phyloP scores from a whole-genome alignment of 2,888 invertebrate genomes.

The Harpalus rubripes region DNA sequence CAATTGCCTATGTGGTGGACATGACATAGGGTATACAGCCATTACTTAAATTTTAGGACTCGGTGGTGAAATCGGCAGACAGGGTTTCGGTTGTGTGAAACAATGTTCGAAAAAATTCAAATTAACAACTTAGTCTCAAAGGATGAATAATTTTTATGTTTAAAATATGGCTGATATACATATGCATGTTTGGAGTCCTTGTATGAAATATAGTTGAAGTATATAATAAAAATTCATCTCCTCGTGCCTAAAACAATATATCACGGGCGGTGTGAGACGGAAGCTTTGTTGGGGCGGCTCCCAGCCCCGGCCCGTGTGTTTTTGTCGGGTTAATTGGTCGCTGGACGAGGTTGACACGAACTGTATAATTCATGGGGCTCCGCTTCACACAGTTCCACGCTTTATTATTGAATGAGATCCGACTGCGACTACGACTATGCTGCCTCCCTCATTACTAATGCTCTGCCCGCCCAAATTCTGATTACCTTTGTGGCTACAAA shows the following conservation, averaged over 20 bases:
- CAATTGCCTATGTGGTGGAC: too few relatives aligned
- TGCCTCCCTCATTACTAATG: conserved; percentile 58
- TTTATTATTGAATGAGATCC: conserved; percentile 62
- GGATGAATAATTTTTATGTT: not conserved
- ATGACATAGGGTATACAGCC: too few relatives aligned
- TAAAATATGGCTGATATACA: not conserved
- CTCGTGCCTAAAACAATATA: not conserved
- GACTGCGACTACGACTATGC: not conserved
- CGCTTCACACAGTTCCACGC: conserved; percentile 22
- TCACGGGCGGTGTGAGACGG: not conserved
- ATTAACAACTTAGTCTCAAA: too few relatives aligned
- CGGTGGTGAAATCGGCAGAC: too few relatives aligned
- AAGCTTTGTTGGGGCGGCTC: not conserved
- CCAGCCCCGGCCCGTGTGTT: conserved; percentile 69
- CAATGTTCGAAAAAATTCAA: too few relatives aligned
- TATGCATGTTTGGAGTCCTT: not conserved
- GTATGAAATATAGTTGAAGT: not conserved
- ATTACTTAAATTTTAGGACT: too few relatives aligned
- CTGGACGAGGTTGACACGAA: conserved; percentile 74
- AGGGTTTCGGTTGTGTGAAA: too few relatives aligned
- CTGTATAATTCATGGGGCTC: conserved; percentile 74
- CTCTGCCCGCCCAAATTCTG: conserved; percentile 45
- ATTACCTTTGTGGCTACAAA: conserved; percentile 60
- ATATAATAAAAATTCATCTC: not conserved
- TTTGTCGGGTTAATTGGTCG: conserved; percentile 75